These are phyloP conservation scores for Eulemur coronatus DNA, from an alignment of 2,797 vertebrate species.

Conservation along the genomic window DNA sequence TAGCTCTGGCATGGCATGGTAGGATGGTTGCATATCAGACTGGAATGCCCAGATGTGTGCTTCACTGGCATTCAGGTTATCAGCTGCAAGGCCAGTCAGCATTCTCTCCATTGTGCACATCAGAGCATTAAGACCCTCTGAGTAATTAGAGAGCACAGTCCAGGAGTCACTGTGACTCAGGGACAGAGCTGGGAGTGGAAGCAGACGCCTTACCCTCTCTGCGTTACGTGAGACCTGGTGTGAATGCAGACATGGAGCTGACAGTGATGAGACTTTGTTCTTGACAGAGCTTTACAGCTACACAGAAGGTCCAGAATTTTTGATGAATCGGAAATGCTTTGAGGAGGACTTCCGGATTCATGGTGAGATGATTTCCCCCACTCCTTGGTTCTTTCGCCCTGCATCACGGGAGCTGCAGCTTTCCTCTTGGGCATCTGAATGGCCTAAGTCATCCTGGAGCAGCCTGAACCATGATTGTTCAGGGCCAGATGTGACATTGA, in stretches of 20 bases:
- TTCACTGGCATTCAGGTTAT: neutral
- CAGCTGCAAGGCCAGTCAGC: neutral
- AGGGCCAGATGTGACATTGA: neutral
- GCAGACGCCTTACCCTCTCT: neutral
- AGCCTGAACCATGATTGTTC: neutral
- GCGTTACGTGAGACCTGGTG: neutral
- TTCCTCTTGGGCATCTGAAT: neutral
- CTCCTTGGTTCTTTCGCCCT: neutral
- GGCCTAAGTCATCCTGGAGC: neutral
- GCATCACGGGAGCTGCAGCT: neutral
- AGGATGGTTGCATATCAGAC: neutral
- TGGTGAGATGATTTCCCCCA: constrained; percentile 82
- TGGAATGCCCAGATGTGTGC: neutral
- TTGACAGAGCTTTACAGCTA: constrained; percentile 97
- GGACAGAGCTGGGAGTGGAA: neutral
- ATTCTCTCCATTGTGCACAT: neutral
- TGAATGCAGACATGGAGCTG: neutral
- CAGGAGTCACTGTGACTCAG: neutral
- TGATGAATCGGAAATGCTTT: constrained; percentile 96
- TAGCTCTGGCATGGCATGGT: neutral
- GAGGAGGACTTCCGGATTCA: constrained; percentile 96
- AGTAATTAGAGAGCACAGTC: neutral
- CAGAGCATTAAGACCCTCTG: neutral
- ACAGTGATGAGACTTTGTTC: constrained; percentile 32
- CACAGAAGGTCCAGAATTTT: constrained; percentile 97